Conservation (phyloP, 2,113 vertebrate species). For the Prunella himalayana region DNA sequence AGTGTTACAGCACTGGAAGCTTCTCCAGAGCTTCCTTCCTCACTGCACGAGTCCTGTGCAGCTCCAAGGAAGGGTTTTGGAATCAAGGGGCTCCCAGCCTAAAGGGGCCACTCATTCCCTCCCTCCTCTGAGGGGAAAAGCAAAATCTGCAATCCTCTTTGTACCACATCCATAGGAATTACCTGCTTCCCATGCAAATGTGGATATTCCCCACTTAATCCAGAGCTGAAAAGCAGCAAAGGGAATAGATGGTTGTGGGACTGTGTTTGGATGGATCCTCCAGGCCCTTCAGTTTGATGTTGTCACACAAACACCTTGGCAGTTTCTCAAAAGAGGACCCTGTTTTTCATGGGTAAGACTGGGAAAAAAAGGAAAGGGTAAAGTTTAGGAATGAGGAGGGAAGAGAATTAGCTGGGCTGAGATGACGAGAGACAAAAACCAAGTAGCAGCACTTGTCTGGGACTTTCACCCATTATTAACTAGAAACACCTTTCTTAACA, state of each 20-base stretch:
- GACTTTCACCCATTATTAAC: not conserved
- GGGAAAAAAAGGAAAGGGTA: not conserved
- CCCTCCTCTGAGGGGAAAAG: not conserved
- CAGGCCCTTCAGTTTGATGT: not conserved
- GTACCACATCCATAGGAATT: not conserved
- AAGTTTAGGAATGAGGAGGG: not conserved
- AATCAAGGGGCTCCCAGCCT: not conserved
- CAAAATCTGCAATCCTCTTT: not conserved
- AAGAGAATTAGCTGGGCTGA: not conserved
- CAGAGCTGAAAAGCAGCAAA: not conserved
- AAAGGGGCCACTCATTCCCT: not conserved
- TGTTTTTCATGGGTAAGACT: not conserved
- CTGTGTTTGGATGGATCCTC: not conserved
- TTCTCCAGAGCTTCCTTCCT: not conserved
- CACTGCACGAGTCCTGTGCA: fast-evolving
- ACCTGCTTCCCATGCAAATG: not conserved
- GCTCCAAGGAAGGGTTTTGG: not conserved
- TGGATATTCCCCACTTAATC: not conserved
- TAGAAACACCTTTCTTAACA: not conserved
- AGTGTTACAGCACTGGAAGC: not conserved
- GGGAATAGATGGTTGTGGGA: not conserved
- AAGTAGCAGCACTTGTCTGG: not conserved
- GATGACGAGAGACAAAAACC: not conserved
- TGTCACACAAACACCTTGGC: not conserved
- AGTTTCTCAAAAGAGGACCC: not conserved